Conservation (phyloP, 2,113 vertebrate species). For the Edolisoma coerulescens region DNA sequence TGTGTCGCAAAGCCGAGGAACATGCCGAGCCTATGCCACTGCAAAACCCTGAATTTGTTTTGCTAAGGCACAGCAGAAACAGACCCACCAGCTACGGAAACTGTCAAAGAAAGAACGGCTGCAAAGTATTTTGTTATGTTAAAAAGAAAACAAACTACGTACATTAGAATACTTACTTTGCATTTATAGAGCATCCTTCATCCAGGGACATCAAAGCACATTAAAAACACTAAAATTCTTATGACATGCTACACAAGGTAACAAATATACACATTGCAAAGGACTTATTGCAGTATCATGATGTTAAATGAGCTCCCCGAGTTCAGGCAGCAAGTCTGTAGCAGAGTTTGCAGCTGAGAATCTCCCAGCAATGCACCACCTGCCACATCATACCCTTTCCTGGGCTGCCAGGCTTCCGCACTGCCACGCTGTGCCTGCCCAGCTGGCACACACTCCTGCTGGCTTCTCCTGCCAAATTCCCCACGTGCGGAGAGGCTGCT, state of each 20-base stretch:
- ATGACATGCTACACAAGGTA: background rate
- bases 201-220: conserved; percentile 19
- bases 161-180: conserved; percentile 55
- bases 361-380: background rate
- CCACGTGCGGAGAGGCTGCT: background rate
- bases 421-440: rapidly evolving
- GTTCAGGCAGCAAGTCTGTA: background rate
- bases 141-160: background rate
- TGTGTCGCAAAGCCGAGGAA: background rate
- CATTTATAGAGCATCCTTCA: conserved; percentile 58
- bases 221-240: background rate
- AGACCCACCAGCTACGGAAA: conserved; percentile 32
- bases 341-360: background rate
- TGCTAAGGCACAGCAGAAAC: background rate
- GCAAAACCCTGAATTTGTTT: background rate
- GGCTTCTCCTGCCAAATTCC: background rate
- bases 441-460: rapidly evolving
- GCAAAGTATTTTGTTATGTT: background rate
- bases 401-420: background rate
- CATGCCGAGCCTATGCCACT: background rate
- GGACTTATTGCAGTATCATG: background rate
- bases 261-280: background rate
- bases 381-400: background rate
- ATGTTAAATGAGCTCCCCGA: background rate
- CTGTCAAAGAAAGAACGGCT: background rate